Evolutionary conservation across 2,113 vertebrate genomes (phyloP), one percentile per base, ranked within the genome.

Genomic region (Macquaria australasica): DNA sequence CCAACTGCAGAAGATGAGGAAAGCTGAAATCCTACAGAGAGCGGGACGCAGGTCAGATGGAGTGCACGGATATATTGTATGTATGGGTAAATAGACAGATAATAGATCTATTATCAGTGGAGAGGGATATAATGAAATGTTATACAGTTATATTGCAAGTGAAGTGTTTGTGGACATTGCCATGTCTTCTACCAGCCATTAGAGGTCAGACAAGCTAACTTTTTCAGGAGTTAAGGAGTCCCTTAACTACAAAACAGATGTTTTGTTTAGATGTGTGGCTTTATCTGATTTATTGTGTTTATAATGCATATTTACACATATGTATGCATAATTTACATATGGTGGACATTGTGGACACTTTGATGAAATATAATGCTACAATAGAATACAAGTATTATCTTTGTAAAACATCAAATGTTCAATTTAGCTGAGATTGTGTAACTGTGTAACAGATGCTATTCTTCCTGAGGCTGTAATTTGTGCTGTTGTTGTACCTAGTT

Each of bases 1-100:
- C 0, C 95, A 96, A 51, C 95, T 97, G 16, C 97, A 97, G 93
- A 91, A 88, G 71, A 94, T 96, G 88, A 97, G 96, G 86, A 96
- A 96, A 81, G 96, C 92, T 1, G 95, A 97, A 72, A 94, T 97
- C 89, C 91, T 97, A 58, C 95, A 90, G 85, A 91, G 92, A 74
- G 93, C 78, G 25, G 93, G 94, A 76, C 76, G 28, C 77, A 93
- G 90, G 91, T 92, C 86, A 88, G 91, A 71, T 15, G 15, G 2
- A 51, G 45, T n/a, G 55, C n/a, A 10, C 28, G 18, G 12, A 21
- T 34, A 2, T 14, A 15, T 11, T 75, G 21, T 25, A 11, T 43
- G 18, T 31, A 18, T 59, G 48, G 12, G 18, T 69, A 37, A n/a
- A 45, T 1, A 12, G 25, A 56, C 37, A 43, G 55, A 31, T 58